Conservation (phyloP, 2,113 vertebrate genomes). For the Laterallus jamaicensis region DNA sequence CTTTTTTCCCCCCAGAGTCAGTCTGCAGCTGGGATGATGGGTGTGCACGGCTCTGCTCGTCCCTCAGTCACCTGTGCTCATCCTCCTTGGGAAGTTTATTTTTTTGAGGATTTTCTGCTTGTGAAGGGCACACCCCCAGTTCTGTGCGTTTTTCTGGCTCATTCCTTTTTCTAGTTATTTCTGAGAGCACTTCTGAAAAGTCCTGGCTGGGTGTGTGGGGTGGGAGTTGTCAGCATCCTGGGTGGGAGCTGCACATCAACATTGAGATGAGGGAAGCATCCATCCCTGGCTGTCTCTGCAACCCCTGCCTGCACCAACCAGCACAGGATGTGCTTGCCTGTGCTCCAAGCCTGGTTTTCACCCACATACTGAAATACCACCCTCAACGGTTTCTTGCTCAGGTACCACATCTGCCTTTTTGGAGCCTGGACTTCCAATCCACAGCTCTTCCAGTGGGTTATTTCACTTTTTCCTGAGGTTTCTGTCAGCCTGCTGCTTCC, state of each 20-base stretch:
- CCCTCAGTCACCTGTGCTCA: rapidly evolving
- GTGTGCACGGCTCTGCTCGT: rapidly evolving
- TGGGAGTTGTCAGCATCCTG: background rate
- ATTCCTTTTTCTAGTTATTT: background rate
- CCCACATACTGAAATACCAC: rapidly evolving
- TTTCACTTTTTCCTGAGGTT: background rate
- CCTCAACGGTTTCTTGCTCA: background rate
- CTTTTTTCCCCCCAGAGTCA: background rate
- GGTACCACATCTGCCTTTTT: background rate
- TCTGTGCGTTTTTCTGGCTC: rapidly evolving
- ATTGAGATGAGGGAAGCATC: rapidly evolving
- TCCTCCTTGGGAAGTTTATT: rapidly evolving
- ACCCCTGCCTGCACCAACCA: background rate
- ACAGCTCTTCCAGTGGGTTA: background rate
- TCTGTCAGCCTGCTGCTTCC: rapidly evolving
- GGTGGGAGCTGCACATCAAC: background rate
- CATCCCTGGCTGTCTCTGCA: rapidly evolving
- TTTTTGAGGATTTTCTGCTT: background rate
- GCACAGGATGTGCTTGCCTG: rapidly evolving
- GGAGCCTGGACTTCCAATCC: background rate
- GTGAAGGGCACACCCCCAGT: background rate
- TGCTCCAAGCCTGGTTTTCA: background rate
- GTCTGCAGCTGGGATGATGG: background rate
- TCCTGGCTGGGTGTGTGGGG: rapidly evolving
- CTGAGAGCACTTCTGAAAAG: background rate